A percentile compares a stretch with the other conserved stretches of the same genome.
Conservation (phyloP, 2,888 invertebrate genomes). For the Phyto melanocephala region DNA sequence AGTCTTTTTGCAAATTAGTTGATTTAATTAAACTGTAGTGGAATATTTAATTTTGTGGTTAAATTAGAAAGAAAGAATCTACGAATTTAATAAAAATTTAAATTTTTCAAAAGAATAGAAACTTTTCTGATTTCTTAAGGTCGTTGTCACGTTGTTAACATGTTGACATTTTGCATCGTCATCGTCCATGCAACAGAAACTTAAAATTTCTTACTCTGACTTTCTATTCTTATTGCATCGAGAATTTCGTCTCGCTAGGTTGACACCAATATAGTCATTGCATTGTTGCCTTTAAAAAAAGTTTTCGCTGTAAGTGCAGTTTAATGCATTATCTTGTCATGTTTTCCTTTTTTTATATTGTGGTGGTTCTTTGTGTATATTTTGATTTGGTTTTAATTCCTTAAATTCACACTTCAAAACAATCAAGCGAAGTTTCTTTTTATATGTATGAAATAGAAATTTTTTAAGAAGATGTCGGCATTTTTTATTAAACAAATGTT, state of each 20-base stretch:
- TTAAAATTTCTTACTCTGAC: slow-evolving; percentile 25
- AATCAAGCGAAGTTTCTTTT: too few species aligned
- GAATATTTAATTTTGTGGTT: not conserved
- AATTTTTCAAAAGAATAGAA: too few species aligned
- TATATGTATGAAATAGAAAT: too few species aligned
- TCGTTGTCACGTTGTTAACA: slow-evolving; percentile 50
- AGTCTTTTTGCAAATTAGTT: not conserved
- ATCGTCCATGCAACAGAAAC: slow-evolving; percentile 15
- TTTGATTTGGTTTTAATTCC: too few species aligned
- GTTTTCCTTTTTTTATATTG: not conserved
- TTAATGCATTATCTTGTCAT: slow-evolving; percentile 17
- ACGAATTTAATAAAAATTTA: too few species aligned
- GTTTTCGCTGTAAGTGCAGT: not conserved
- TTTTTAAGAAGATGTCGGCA: too few species aligned
- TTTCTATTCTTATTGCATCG: slow-evolving; percentile 13
- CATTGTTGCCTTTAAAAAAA: slow-evolving; percentile 10
- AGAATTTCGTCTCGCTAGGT: slow-evolving; percentile 45
- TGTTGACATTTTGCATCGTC: slow-evolving; percentile 23
- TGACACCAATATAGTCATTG: slow-evolving; percentile 33
- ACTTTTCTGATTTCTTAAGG: slow-evolving; percentile 27
- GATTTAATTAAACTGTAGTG: slow-evolving; percentile 17
- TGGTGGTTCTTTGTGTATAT: not conserved
- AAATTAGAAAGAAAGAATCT: too few species aligned
- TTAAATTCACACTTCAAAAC: not conserved
- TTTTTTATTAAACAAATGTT: too few species aligned